Evolutionary conservation across 2,888 invertebrate species (phyloP).

Genomic region (Steinernema hermaphroditum): DNA sequence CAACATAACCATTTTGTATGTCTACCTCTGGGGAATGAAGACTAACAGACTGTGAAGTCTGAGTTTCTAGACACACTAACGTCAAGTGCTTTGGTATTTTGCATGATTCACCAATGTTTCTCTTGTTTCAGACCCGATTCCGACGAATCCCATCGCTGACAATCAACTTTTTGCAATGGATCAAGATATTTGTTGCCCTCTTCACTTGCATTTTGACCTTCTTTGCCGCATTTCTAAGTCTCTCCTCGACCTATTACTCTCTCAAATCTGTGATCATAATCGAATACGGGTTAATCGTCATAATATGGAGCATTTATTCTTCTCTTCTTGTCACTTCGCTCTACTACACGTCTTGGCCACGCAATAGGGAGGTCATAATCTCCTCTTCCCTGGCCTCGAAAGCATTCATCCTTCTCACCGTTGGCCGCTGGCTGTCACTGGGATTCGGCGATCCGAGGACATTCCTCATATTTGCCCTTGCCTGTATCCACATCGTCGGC

Average conservation of each 20-base stretch:
- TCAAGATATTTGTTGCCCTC: neutral
- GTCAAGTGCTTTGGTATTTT: too few species aligned
- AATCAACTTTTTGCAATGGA: neutral
- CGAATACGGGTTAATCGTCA: slow-evolving; percentile 18
- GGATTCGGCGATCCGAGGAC: slow-evolving; percentile 46
- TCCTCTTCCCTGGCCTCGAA: slow-evolving; percentile 41
- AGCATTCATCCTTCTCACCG: slow-evolving; percentile 44
- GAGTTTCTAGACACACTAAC: too few species aligned
- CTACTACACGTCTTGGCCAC: slow-evolving; percentile 19
- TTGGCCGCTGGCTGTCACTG: slow-evolving; percentile 45
- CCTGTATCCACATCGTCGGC: slow-evolving; percentile 37
- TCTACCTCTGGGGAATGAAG: too few species aligned
- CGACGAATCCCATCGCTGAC: neutral
- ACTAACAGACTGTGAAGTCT: slow-evolving; percentile 25
- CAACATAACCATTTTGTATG: too few species aligned
- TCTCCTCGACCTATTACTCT: neutral
- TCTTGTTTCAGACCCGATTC: neutral
- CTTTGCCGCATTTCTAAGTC: slow-evolving; percentile 8
- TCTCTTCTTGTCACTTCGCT: neutral
- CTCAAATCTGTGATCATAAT: slow-evolving; percentile 8
- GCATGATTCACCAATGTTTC: slow-evolving; percentile 13
- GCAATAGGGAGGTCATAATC: neutral
- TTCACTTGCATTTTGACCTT: slow-evolving; percentile 20
- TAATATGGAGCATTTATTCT: neutral
- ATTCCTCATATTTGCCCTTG: slow-evolving; percentile 35